Evolutionary conservation across 2,797 vertebrate genomes (phyloP).

Genomic region (Melopsittacus undulatus): DNA sequence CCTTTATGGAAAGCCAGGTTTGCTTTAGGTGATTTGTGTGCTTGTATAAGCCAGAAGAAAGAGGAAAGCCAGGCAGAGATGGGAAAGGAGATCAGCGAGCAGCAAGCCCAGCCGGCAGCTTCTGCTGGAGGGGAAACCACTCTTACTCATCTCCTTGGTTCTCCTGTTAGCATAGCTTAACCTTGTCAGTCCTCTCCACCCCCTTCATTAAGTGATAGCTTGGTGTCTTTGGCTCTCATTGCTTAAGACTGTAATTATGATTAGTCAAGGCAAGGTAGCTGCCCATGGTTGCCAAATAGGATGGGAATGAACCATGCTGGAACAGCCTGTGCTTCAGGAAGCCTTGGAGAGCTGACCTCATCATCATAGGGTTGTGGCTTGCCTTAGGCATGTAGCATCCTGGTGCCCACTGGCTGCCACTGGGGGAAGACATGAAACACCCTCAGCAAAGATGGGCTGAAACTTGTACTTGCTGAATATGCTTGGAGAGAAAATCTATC

Average conservation of each 20-base stretch:
- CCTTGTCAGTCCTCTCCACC: not conserved
- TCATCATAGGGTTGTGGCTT: rapidly evolving
- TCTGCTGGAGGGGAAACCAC: not conserved
- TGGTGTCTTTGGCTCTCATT: rapidly evolving
- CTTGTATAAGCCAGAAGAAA: not conserved
- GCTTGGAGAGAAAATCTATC: not conserved
- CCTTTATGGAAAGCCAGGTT: not conserved
- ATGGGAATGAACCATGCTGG: not conserved
- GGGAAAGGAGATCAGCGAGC: not conserved
- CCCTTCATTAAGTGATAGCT: not conserved
- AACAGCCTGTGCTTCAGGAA: not conserved
- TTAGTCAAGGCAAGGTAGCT: not conserved
- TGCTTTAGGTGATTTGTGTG: not conserved
- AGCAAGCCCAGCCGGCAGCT: rapidly evolving
- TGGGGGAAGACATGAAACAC: not conserved
- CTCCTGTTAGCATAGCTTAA: not conserved
- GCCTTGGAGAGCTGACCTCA: not conserved
- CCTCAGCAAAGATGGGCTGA: not conserved
- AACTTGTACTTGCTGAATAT: rapidly evolving
- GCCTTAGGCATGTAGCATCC: rapidly evolving
- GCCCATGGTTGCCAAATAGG: not conserved
- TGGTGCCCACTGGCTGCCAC: not conserved
- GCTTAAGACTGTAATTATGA: not conserved
- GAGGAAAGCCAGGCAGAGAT: not conserved
- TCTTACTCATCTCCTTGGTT: not conserved